Conservation (phyloP, 2,113 vertebrate genomes). For the Channa argus region DNA sequence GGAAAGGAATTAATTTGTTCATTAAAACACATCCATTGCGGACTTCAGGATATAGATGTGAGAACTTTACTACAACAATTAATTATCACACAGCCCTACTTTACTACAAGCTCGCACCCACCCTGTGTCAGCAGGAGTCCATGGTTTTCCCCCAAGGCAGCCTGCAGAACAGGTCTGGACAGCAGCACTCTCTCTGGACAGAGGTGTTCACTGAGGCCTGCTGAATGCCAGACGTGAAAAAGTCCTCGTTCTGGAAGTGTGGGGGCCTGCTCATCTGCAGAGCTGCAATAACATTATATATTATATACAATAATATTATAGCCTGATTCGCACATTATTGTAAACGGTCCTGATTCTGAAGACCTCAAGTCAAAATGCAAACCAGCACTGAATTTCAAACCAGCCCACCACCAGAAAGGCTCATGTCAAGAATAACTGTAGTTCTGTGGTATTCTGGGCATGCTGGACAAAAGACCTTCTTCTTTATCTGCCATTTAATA, state of each 20-base stretch:
- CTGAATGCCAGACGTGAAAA: constrained; percentile 87
- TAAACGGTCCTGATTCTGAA: too few species aligned
- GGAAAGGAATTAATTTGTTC: neutral
- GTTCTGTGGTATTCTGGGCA: too few species aligned
- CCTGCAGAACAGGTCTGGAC: constrained; percentile 89
- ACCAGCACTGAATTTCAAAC: too few species aligned
- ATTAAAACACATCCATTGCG: too few species aligned
- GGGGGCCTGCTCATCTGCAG: constrained; percentile 73
- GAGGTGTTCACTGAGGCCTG: constrained; percentile 81
- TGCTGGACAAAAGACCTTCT: too few species aligned
- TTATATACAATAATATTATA: neutral
- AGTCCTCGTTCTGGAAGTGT: constrained; percentile 88
- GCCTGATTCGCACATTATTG: neutral
- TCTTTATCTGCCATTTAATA: too few species aligned
- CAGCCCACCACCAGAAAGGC: too few species aligned
- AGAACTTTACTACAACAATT: neutral
- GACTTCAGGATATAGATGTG: too few species aligned
- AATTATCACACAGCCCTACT: neutral
- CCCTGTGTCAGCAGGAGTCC: constrained; percentile 92
- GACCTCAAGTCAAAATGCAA: too few species aligned
- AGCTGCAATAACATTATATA: constrained; percentile 30
- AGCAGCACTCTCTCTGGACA: constrained; percentile 87
- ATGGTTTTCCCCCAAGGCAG: constrained; percentile 89
- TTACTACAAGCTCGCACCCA: constrained; percentile 59
- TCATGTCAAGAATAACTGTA: too few species aligned